phyloP scores from a whole-genome alignment of 1,140 invertebrate genomes.

The Bacillus rossius region DNA sequence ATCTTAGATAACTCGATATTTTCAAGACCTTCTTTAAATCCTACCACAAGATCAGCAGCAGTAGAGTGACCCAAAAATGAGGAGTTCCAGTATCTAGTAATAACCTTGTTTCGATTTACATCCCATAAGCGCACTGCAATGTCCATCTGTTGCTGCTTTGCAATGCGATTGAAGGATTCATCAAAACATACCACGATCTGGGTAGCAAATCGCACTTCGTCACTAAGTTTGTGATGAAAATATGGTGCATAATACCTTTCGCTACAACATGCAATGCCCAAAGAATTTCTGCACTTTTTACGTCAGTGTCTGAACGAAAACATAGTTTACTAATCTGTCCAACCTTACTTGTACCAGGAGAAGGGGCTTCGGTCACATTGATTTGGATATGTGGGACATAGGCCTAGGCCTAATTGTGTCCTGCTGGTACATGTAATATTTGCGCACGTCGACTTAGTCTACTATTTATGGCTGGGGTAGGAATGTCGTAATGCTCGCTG shows the following conservation, averaged over 20 bases:
- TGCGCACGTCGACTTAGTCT: too few species aligned
- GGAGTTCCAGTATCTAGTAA: constrained; percentile 20
- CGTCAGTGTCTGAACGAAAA: too few species aligned
- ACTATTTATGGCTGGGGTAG: too few species aligned
- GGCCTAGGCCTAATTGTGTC: too few species aligned
- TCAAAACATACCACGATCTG: constrained; percentile 22
- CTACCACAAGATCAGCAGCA: constrained; percentile 18
- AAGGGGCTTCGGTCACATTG: too few species aligned
- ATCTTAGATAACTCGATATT: constrained; percentile 5
- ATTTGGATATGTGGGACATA: too few species aligned
- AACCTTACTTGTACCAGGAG: too few species aligned
- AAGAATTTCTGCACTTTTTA: too few species aligned
- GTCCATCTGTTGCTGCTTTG: constrained; percentile 16
- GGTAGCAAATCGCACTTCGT: neutral
- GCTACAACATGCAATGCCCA: too few species aligned
- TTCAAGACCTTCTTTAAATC: constrained; percentile 5
- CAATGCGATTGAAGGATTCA: constrained; percentile 22
- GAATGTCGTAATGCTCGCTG: too few species aligned
- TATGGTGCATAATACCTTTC: constrained; percentile 15
- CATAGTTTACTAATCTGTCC: too few species aligned
- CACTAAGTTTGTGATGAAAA: constrained; percentile 19
- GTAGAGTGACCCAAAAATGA: constrained; percentile 16
- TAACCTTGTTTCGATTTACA: constrained; percentile 9
- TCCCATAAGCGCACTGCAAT: constrained; percentile 19
- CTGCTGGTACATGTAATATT: too few species aligned